These are phyloP conservation scores for Haliclona indistincta DNA, from an alignment of 37 sponge, comb jelly and placozoan species.

Conservation along the genomic window DNA sequence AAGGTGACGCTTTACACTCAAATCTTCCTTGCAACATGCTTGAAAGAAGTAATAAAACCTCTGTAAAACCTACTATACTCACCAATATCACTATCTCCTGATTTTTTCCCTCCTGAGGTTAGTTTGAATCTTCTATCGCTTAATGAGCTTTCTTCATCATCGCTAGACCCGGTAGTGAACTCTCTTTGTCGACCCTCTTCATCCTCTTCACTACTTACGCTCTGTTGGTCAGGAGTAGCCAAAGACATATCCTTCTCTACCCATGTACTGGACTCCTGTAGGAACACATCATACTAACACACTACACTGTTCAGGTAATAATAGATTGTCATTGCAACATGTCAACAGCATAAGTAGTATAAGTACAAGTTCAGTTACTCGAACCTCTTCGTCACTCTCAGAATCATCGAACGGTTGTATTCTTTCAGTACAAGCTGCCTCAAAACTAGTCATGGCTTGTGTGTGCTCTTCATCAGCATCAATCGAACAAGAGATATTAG, in stretches of 20 bases:
- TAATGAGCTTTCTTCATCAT: slow-evolving; percentile 1
- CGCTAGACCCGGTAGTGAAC: slow-evolving; percentile 26
- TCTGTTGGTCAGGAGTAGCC: slow-evolving; percentile 30
- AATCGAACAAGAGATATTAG: slow-evolving; percentile 18
- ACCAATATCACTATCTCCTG: not conserved
- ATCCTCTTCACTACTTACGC: slow-evolving; percentile 39
- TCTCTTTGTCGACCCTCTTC: slow-evolving; percentile 8
- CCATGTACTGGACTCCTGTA: slow-evolving; percentile 49
- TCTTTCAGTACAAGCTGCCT: slow-evolving; percentile 54
- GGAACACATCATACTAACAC: too few species aligned
- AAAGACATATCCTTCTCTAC: slow-evolving; percentile 36
- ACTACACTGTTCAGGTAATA: too few species aligned
- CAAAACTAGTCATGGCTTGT: slow-evolving; percentile 35
- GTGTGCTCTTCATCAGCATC: slow-evolving; percentile 58
- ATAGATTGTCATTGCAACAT: not conserved
- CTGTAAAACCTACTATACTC: not conserved
- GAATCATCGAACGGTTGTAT: slow-evolving; percentile 80
- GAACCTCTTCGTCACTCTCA: slow-evolving; percentile 39
- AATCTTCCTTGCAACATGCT: too few species aligned
- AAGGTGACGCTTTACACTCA: too few species aligned
- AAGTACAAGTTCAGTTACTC: not conserved
- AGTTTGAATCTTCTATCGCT: not conserved
- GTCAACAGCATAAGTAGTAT: not conserved
- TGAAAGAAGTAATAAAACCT: not conserved
- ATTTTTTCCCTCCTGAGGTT: slow-evolving; percentile 4